Evolutionary conservation across 2,888 invertebrate genomes (phyloP).

Genomic region (Plebejus melissa): DNA sequence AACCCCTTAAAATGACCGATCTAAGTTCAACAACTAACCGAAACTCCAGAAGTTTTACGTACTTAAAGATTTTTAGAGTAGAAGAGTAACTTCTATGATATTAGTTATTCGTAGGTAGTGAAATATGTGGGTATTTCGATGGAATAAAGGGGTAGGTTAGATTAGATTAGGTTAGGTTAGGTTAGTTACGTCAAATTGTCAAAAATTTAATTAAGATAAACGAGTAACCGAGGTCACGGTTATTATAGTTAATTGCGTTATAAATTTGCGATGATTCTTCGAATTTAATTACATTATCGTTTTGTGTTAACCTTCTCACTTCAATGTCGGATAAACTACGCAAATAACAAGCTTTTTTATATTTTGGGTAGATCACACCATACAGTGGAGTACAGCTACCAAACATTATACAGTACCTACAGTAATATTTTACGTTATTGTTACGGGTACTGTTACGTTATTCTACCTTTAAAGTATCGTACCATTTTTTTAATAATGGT

Average conservation of each 20-base stretch:
- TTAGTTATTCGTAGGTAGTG: not conserved
- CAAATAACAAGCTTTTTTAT: not conserved
- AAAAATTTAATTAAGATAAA: slow-evolving; percentile 2
- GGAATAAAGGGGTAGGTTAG: not conserved
- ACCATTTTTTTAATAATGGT: not conserved
- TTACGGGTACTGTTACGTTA: too few relatives aligned
- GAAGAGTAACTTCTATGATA: too few relatives aligned
- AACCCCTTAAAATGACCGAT: too few relatives aligned
- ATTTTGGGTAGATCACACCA: too few relatives aligned
- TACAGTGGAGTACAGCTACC: too few relatives aligned
- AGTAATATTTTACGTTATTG: too few relatives aligned
- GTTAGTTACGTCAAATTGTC: not conserved
- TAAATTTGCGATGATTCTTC: not conserved
- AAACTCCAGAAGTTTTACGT: too few relatives aligned
- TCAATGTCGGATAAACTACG: not conserved
- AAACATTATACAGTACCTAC: too few relatives aligned
- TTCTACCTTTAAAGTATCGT: not conserved
- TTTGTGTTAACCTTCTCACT: not conserved
- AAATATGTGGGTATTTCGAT: not conserved
- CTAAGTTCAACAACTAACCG: too few relatives aligned
- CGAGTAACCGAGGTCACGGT: not conserved
- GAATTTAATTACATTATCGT: not conserved
- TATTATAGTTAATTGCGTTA: not conserved
- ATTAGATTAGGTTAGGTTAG: too few relatives aligned
- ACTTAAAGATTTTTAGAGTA: too few relatives aligned